Evolutionary conservation across 2,113 vertebrate species (phyloP).

Genomic region (Ivindomyrus marchei): DNA sequence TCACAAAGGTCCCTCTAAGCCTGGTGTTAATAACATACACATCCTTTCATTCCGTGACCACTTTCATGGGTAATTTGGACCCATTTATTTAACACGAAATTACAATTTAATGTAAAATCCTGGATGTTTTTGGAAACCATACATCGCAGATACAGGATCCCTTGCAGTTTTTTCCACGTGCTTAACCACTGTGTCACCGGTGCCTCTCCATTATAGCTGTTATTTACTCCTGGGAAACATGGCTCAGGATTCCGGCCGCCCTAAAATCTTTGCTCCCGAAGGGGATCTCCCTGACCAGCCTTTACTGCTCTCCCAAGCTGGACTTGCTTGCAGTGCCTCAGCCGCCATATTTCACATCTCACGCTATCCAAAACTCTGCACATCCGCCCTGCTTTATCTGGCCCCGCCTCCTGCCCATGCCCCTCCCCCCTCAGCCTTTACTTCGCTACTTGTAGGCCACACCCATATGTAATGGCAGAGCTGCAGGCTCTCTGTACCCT

Average conservation of each 20-base stretch:
- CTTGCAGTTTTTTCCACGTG: neutral
- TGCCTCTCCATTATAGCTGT: neutral
- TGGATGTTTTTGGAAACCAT: neutral
- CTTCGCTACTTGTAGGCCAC: neutral
- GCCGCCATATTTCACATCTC: neutral
- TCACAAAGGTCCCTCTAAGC: neutral
- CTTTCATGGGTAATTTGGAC: neutral
- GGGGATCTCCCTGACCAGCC: neutral
- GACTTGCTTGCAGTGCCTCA: neutral
- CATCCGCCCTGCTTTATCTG: neutral
- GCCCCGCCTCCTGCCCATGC: neutral
- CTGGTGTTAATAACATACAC: neutral
- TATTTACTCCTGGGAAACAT: neutral
- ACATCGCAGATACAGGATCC: neutral
- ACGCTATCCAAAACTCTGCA: neutral
- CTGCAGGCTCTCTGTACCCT: neutral
- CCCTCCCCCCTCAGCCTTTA: neutral
- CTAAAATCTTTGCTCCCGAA: neutral
- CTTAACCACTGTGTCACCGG: neutral
- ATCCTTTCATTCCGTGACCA: neutral
- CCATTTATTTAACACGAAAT: neutral
- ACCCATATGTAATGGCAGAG: neutral
- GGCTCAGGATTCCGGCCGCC: neutral
- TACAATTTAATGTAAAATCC: neutral
- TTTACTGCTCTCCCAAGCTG: neutral